A percentile compares a stretch with the other conserved stretches of the same genome.
phyloP scores from a whole-genome alignment of 2,113 vertebrate species.

The Vanacampus margaritifer region DNA sequence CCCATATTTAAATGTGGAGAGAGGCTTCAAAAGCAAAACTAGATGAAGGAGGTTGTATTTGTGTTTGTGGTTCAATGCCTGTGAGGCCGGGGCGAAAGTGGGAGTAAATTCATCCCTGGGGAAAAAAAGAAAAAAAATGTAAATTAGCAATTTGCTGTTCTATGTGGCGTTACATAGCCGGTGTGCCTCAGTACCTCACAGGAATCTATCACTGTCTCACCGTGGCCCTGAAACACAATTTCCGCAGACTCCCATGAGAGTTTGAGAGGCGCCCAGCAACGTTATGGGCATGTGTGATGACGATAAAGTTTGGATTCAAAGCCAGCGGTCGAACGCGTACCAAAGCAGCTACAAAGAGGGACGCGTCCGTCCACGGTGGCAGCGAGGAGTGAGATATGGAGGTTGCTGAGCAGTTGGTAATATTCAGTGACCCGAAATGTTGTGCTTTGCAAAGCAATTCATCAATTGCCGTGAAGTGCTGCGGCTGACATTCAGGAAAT shows the following conservation, averaged over 20 bases:
- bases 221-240: background rate
- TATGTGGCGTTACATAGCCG: background rate
- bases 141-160: background rate
- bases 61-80: background rate
- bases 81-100: background rate
- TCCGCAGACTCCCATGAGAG: background rate
- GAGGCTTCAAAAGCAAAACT: background rate
- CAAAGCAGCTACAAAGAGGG: background rate
- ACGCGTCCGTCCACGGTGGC: no score
- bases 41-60: no score
- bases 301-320: background rate
- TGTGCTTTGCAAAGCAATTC: constrained; percentile 13
- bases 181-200: background rate
- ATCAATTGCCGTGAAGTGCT: constrained; percentile 10
- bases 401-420: constrained; percentile 3
- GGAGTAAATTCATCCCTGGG: background rate
- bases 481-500: constrained; percentile 3
- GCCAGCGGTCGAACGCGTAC: no score
- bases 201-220: background rate
- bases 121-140: background rate
- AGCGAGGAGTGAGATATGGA: background rate
- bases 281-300: constrained; percentile 1
- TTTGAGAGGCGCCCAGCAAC: constrained; percentile 1
- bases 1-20: constrained; percentile 2
- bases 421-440: background rate